phyloP scores from a whole-genome alignment of 2,888 invertebrate genomes.

The Eilema griseolum region DNA sequence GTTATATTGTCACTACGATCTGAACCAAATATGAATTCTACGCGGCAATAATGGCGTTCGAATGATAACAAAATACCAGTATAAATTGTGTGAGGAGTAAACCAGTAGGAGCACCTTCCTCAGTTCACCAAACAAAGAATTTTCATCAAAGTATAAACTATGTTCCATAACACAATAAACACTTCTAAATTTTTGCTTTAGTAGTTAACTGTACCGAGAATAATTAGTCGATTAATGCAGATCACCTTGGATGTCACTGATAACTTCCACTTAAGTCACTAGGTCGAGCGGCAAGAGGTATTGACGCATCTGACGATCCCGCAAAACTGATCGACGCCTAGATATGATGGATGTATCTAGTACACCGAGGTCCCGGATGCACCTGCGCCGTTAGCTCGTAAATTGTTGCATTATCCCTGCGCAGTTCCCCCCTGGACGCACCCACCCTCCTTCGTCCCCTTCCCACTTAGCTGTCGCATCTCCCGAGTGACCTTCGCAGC shows the following conservation, averaged over 20 bases:
- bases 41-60: not conserved
- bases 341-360: constrained; percentile 33
- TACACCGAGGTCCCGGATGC: constrained; percentile 64
- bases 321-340: constrained; percentile 44
- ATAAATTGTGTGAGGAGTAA: not conserved
- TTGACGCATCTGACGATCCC: constrained; percentile 14
- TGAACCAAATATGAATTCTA: constrained; percentile 16
- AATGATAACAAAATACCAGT: constrained; percentile 14
- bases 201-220: constrained; percentile 6
- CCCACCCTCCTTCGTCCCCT: constrained; percentile 33
- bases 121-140: constrained; percentile 8
- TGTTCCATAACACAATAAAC: not conserved
- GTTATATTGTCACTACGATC: not conserved
- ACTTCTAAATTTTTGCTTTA: not conserved
- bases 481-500: constrained; percentile 70
- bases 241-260: constrained; percentile 50
- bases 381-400: constrained; percentile 75
- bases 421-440: constrained; percentile 31
- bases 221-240: constrained; percentile 31
- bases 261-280: constrained; percentile 36
- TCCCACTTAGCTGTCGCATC: constrained; percentile 41
- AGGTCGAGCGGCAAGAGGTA: constrained; percentile 21
- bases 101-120: not conserved
- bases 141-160: constrained; percentile 12
- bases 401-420: constrained; percentile 64